Conservation (phyloP, 1,140 invertebrate species). For the Ridgeia piscesae region DNA sequence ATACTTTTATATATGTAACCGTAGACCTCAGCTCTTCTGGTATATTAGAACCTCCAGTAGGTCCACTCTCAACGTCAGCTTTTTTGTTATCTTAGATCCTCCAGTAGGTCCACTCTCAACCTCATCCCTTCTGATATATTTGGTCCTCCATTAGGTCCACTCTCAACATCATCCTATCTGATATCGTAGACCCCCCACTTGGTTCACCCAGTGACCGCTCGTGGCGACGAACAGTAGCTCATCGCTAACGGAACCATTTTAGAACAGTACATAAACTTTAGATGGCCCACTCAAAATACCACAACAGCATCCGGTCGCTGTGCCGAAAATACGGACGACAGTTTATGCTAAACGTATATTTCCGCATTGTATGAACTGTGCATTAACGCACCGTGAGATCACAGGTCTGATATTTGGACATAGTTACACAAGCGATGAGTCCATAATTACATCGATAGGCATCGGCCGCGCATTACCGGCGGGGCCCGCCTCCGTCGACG, state of each 20-base stretch:
- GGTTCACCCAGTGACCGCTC: not conserved
- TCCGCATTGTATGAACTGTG: not conserved
- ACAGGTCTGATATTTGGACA: not conserved
- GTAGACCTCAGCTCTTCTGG: too few species aligned
- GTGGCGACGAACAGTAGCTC: not conserved
- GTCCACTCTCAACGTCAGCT: too few species aligned
- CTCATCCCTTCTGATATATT: too few species aligned
- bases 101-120: too few species aligned
- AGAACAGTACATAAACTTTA: not conserved
- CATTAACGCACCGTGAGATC: not conserved
- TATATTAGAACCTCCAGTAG: too few species aligned
- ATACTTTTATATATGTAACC: too few species aligned
- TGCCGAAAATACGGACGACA: not conserved
- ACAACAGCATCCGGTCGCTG: not conserved
- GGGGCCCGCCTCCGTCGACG: not conserved
- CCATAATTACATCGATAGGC: conserved; percentile 5
- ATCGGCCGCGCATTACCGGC: not conserved
- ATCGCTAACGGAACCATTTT: not conserved
- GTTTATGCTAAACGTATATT: not conserved
- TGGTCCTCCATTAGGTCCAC: too few species aligned
- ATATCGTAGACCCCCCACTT: not conserved
- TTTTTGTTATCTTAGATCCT: too few species aligned
- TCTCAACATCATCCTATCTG: too few species aligned
- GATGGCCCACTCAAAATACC: not conserved
- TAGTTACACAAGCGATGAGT: not conserved